Evolutionary conservation across 2,888 invertebrate genomes (phyloP).

Genomic region (Chrysotoxum bicinctum): DNA sequence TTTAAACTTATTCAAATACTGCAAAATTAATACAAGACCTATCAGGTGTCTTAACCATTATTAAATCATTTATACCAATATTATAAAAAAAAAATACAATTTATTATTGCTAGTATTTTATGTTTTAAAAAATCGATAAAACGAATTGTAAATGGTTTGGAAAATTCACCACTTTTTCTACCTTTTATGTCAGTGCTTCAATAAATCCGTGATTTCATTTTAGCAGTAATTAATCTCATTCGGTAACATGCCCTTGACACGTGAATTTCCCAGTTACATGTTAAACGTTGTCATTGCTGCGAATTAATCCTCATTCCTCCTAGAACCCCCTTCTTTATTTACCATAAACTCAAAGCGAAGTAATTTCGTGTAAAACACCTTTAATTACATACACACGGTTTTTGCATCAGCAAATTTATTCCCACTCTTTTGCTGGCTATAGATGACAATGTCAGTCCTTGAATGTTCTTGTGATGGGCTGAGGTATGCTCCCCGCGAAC

Average conservation of each 20-base stretch:
- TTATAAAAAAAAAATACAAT: too few species aligned
- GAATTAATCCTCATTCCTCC: conserved; percentile 3
- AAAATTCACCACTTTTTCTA: not conserved
- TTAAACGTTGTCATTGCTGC: conserved; percentile 39
- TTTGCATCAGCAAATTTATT: conserved; percentile 45
- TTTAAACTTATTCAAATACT: too few species aligned
- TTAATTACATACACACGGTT: conserved; percentile 46
- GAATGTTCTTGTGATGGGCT: conserved; percentile 35
- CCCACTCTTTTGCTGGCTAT: not conserved
- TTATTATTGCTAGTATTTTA: not conserved
- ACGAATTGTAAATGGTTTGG: not conserved
- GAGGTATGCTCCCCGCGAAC: not conserved
- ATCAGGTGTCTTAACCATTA: too few species aligned
- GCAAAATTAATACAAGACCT: too few species aligned
- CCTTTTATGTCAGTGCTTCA: not conserved
- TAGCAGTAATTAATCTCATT: conserved; percentile 44
- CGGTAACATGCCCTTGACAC: conserved; percentile 55
- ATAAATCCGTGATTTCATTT: conserved; percentile 17
- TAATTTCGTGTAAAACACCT: conserved; percentile 64
- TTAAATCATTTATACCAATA: too few species aligned
- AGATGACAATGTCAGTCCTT: conserved; percentile 57
- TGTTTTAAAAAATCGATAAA: not conserved
- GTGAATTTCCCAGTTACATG: conserved; percentile 40
- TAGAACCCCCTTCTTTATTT: not conserved
- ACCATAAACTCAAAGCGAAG: conserved; percentile 46